Evolutionary conservation across 1,140 invertebrate species (phyloP), one percentile per base, ranked within the genome.

Genomic region (Macrosteles quadrilineatus): DNA sequence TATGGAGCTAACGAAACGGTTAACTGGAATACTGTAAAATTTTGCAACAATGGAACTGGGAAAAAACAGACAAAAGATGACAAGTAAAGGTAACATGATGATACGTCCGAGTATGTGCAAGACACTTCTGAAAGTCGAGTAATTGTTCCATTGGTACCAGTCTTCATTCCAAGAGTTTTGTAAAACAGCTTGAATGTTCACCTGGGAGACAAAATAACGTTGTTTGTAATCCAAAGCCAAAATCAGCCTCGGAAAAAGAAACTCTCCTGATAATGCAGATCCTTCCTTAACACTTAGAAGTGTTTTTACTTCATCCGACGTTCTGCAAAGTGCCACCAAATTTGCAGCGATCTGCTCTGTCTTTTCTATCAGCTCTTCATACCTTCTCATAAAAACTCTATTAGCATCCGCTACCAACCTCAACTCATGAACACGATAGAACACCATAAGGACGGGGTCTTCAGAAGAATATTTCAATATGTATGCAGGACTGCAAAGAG

Each of bases 141-240:
- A 85, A 19, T 78, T 73, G 65, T 80, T 81, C 85, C 86, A 88
- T 25, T 81, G 80, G 70, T 83, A 77, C 82, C 85, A 87, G 30
- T 84, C 80, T 0, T 83, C 85, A 2, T 82, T 74, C 88, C 88
- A 87, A 47, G 80, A 77, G 30, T 77, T 73, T 53, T 79, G 77
- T 62, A 86, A 73, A 2, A 73, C 75, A 74, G 90, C 87, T 78
- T 92, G 91, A 21, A 89, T 87, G 74, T 91, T 88, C 0, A 89
- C 85, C 78, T 92, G 89, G 1, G 90, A 87, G 0, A 92, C 88
- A 76, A 92, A 91, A 76, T 84, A 84, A 76, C 90, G 91, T 74
- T 92, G 89, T 72, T 87, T 86, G 75, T 86, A 87, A 75, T 90
- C 88, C 69, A 92, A 83, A 0, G 90, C 90, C 66, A 91, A 78